Evolutionary conservation across 2,797 vertebrate genomes (phyloP).

Genomic region (Rhynchonycteris naso): DNA sequence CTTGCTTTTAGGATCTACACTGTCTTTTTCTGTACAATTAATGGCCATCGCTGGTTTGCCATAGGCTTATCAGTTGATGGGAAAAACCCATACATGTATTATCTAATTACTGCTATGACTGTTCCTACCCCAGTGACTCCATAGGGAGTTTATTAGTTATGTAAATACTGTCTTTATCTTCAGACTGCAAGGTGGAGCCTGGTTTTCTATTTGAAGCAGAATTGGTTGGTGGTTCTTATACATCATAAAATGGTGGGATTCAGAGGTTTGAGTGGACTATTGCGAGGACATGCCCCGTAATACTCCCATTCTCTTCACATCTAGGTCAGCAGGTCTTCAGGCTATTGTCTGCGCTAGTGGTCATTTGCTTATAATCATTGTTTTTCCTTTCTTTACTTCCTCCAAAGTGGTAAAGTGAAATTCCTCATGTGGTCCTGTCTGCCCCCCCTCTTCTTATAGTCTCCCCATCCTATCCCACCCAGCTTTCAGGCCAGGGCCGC

Average conservation of each 20-base stretch:
- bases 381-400: slow-evolving; percentile 79
- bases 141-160: slow-evolving; percentile 53
- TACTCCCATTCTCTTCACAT: slow-evolving; percentile 68
- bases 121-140: slow-evolving; percentile 53
- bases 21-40: slow-evolving; percentile 59
- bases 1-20: slow-evolving; percentile 53
- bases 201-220: slow-evolving; percentile 60
- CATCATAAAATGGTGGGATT: slow-evolving; percentile 55
- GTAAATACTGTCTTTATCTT: slow-evolving; percentile 65
- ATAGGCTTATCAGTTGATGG: slow-evolving; percentile 51
- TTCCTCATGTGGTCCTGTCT: slow-evolving; percentile 83
- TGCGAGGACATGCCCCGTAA: slow-evolving; percentile 57
- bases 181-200: slow-evolving; percentile 53
- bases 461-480: slow-evolving; percentile 68
- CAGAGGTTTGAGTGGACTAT: slow-evolving; percentile 56
- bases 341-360: slow-evolving; percentile 77
- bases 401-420: slow-evolving; percentile 79
- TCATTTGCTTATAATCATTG: slow-evolving; percentile 80
- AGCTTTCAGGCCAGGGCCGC: slow-evolving; percentile 74
- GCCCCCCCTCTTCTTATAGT: slow-evolving; percentile 77
- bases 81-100: slow-evolving; percentile 54
- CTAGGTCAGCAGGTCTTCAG: slow-evolving; percentile 74
- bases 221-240: slow-evolving; percentile 66
- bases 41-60: slow-evolving; percentile 55
- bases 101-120: slow-evolving; percentile 26